phyloP scores from a whole-genome alignment of 2,113 vertebrate genomes.

The Malaclemys terrapin region DNA sequence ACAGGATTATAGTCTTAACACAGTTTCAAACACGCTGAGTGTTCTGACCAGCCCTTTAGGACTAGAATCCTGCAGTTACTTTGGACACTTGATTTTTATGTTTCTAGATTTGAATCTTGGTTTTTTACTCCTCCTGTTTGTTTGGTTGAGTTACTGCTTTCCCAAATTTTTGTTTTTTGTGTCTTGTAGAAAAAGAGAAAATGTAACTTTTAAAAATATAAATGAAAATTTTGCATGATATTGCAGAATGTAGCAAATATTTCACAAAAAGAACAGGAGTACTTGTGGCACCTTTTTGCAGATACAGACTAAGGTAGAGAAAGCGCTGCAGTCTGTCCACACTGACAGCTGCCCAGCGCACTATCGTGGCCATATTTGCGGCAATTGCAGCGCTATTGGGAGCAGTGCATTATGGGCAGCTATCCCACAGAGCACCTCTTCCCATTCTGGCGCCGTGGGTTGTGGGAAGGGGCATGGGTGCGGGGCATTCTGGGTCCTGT shows the following conservation, averaged over 20 bases:
- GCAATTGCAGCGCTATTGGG: too few relatives aligned
- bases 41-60: constrained; percentile 20
- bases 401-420: too few relatives aligned
- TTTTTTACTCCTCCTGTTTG: constrained; percentile 8
- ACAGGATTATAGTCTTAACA: not conserved
- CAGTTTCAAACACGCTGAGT: constrained; percentile 10
- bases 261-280: not conserved
- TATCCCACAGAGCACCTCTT: too few relatives aligned
- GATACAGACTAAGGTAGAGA: too few relatives aligned
- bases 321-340: too few relatives aligned
- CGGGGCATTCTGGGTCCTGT: too few relatives aligned
- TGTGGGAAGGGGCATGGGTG: too few relatives aligned
- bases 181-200: constrained; percentile 24
- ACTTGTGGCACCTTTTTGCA: too few relatives aligned
- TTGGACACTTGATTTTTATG: not conserved
- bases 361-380: too few relatives aligned
- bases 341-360: too few relatives aligned
- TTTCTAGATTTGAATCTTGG: constrained; percentile 29
- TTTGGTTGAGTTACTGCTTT: constrained; percentile 31
- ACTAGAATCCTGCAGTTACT: constrained; percentile 2
- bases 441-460: too few relatives aligned
- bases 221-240: constrained; percentile 23
- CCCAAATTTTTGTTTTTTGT: not conserved
- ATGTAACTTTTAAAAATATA: constrained; percentile 25
- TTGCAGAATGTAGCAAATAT: constrained; percentile 30